Base-by-base conservation (phyloP, 1,140 invertebrate genomes). In the Anthonomus grandis region DNA sequence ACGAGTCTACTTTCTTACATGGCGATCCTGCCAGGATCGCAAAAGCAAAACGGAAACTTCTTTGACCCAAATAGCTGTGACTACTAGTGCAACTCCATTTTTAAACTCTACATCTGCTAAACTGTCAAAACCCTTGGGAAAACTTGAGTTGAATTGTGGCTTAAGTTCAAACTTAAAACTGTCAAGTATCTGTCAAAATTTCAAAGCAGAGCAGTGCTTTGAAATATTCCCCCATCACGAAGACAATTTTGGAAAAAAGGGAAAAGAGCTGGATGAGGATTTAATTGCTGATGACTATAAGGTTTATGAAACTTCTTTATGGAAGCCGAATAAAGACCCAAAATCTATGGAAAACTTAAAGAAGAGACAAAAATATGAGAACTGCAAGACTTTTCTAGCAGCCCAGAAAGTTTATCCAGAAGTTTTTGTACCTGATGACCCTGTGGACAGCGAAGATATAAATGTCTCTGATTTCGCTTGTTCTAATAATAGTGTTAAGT, bases 401-500 rank as follows among this genome's bases (percentile, higher is more conserved):
- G 76, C 78, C 0, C 60, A 75, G 13, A 68, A 73, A 12, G 31
- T 73, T 2, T 66, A 70, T n/a, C 64, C 69, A 0, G 69, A 71
- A 23, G 34, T 64, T 49, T 65, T 69, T 48, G 52, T 56, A 12
- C 15, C 31, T 19, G 49, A 48, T 25, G 22, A 50, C 19, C 9
- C 41, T 27, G 9, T 24, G 13, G 12, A 36, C 4, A 9, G 12
- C 4, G 50, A 39, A 21, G 39, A 48, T 21, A 25, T 45, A 10
- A 49, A 57, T 44, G 36, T 68, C 2, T 55, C 41, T 19, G 77
- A 79, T 1, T 66, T 77, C 5, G 72, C 76, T 1, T 87, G 86
- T 67, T 9, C n/a, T 12, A 71, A 92, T 69, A 75, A 75, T 60
- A 86, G 82, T 13, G 59, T 93, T 19, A 76, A 79, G 36, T 81